Conservation (phyloP, 2,113 vertebrate genomes). For the Austrofundulus limnaeus region DNA sequence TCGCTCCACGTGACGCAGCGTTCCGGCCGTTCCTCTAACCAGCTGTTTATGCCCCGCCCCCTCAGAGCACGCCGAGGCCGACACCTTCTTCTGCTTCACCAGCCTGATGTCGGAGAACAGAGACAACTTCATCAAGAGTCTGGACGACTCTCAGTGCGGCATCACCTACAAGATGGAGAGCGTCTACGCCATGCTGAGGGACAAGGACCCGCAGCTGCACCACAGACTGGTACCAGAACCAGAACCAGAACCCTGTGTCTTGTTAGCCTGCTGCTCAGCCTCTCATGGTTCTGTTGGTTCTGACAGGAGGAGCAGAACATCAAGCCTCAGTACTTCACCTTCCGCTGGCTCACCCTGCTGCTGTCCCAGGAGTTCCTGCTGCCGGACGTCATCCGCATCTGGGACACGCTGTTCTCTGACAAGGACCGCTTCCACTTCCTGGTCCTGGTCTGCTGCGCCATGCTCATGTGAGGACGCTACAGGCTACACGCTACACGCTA, state of each 20-base stretch:
- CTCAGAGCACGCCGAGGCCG: slow-evolving; percentile 93
- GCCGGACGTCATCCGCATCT: slow-evolving; percentile 96
- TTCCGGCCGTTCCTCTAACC: too few species aligned
- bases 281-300: background rate
- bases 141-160: slow-evolving; percentile 96
- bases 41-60: too few species aligned
- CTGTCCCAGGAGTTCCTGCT: slow-evolving; percentile 97
- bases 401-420: slow-evolving; percentile 95
- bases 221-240: slow-evolving; percentile 87
- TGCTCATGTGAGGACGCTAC: slow-evolving; percentile 86
- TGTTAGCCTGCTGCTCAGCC: too few species aligned
- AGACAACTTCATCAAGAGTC: slow-evolving; percentile 98
- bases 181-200: slow-evolving; percentile 92
- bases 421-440: slow-evolving; percentile 93
- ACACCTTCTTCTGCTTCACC: slow-evolving; percentile 98
- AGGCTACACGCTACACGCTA: too few species aligned
- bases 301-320: slow-evolving; percentile 96
- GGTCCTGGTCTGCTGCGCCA: slow-evolving; percentile 94
- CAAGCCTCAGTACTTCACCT: slow-evolving; percentile 98
- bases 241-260: too few species aligned
- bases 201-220: slow-evolving; percentile 91
- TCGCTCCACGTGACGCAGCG: too few species aligned
- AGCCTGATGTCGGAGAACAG: slow-evolving; percentile 97
- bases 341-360: slow-evolving; percentile 96
- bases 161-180: slow-evolving; percentile 99